Evolutionary conservation across 2,113 vertebrate species (phyloP).

Genomic region (Oryzias woworae): DNA sequence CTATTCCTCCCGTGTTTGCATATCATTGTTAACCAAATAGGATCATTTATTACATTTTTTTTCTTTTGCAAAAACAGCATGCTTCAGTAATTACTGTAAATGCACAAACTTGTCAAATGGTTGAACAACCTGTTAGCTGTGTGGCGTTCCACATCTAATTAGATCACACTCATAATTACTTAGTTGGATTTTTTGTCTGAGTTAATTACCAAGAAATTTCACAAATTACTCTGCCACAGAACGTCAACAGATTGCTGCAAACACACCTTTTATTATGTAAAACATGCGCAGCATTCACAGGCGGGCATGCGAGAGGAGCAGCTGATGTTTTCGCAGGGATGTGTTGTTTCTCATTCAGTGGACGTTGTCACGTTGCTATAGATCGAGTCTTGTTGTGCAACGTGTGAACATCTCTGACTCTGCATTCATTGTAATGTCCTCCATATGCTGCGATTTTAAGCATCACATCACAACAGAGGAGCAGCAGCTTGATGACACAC

Average conservation of each 20-base stretch:
- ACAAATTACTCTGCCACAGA: slow-evolving; percentile 5
- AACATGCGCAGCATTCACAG: slow-evolving; percentile 14
- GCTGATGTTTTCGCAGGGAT: slow-evolving; percentile 45
- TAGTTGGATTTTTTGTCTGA: slow-evolving; percentile 4
- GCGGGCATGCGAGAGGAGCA: slow-evolving; percentile 32
- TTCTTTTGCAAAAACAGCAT: neutral
- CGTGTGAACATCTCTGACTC: slow-evolving; percentile 14
- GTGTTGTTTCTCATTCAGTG: slow-evolving; percentile 16
- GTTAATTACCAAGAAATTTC: slow-evolving; percentile 20
- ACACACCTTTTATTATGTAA: slow-evolving; percentile 37
- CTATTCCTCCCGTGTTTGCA: neutral
- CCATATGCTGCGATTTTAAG: slow-evolving; percentile 9
- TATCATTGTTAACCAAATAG: too few relatives aligned
- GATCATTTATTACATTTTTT: neutral
- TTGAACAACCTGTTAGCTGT: slow-evolving; percentile 8
- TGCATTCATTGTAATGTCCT: slow-evolving; percentile 21
- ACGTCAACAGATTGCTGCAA: slow-evolving; percentile 7
- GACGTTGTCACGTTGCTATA: slow-evolving; percentile 16
- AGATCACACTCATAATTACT: slow-evolving; percentile 8
- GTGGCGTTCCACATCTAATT: slow-evolving; percentile 16
- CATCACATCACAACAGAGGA: slow-evolving; percentile 17
- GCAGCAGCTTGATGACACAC: slow-evolving; percentile 27
- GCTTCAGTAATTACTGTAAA: neutral
- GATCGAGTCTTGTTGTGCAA: slow-evolving; percentile 29
- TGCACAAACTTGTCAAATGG: neutral